Conservation (phyloP, 2,888 invertebrate species). For the Leptarthrus brevirostris region DNA sequence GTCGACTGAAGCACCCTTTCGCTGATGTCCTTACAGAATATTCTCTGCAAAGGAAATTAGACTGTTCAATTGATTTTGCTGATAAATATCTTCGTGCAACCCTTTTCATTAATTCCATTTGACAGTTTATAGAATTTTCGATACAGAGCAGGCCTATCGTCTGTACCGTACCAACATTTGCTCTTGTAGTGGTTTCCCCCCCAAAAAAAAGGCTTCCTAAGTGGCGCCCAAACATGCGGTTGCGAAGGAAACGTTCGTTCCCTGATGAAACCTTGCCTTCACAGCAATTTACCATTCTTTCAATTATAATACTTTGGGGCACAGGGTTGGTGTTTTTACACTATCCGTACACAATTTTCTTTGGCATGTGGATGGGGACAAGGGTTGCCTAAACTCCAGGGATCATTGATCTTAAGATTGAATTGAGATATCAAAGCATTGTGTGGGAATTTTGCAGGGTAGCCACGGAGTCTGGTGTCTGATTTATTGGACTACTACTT, state of each 20-base stretch:
- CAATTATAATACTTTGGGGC: background rate
- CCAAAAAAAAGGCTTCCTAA: background rate
- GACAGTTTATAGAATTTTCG: constrained; percentile 37
- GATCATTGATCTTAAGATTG: constrained; percentile 5
- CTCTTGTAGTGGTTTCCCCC: background rate
- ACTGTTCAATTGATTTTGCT: constrained; percentile 21
- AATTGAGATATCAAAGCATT: constrained; percentile 1
- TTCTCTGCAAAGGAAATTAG: constrained; percentile 21
- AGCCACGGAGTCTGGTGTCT: background rate
- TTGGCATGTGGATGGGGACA: too few relatives aligned
- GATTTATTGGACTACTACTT: constrained; percentile 12
- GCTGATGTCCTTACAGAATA: background rate
- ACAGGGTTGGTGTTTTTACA: background rate
- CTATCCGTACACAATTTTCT: too few relatives aligned
- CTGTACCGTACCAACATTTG: background rate
- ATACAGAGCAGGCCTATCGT: background rate
- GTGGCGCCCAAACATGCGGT: background rate
- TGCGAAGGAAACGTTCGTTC: background rate
- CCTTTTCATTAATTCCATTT: constrained; percentile 45
- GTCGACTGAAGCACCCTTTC: background rate
- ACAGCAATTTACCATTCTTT: background rate
- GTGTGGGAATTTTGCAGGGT: background rate
- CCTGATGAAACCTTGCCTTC: background rate
- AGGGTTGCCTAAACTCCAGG: background rate
- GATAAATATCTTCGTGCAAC: constrained; percentile 21